Evolutionary conservation across 2,888 invertebrate species (phyloP).

Genomic region (Cacoxenus indagator): DNA sequence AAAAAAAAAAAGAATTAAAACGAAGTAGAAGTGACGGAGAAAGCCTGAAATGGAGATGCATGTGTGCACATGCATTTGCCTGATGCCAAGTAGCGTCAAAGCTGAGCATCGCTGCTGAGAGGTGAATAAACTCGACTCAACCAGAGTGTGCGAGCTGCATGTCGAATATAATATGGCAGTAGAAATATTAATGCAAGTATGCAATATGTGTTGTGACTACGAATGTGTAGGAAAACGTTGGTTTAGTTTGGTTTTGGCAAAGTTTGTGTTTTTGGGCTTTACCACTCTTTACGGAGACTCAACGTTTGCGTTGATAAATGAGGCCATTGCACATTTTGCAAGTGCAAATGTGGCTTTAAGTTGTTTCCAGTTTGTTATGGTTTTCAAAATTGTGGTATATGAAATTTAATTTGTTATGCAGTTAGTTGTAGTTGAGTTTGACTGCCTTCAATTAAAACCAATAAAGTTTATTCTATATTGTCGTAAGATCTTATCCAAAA

Average conservation of each 20-base stretch:
- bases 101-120: neutral
- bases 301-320: neutral
- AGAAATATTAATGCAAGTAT: neutral
- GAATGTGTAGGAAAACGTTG: neutral
- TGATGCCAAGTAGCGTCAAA: neutral
- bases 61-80: neutral
- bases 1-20: neutral
- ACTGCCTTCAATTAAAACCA: neutral
- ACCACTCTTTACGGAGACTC: neutral
- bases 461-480: neutral
- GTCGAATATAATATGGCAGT: too few relatives aligned
- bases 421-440: neutral
- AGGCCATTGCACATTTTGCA: neutral
- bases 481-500: neutral
- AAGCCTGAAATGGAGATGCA: neutral
- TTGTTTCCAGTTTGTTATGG: neutral
- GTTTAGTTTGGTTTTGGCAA: neutral
- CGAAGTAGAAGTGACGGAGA: too few relatives aligned
- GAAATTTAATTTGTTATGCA: neutral
- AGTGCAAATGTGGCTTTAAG: neutral
- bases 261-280: neutral
- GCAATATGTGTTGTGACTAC: slow-evolving; percentile 3
- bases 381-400: neutral
- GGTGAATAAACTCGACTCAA: slow-evolving; percentile 1
- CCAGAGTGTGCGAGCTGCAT: too few relatives aligned